These are phyloP conservation scores for Hypotaenidia philippensis DNA, from an alignment of 2,797 vertebrate genomes.

Conservation along the genomic window DNA sequence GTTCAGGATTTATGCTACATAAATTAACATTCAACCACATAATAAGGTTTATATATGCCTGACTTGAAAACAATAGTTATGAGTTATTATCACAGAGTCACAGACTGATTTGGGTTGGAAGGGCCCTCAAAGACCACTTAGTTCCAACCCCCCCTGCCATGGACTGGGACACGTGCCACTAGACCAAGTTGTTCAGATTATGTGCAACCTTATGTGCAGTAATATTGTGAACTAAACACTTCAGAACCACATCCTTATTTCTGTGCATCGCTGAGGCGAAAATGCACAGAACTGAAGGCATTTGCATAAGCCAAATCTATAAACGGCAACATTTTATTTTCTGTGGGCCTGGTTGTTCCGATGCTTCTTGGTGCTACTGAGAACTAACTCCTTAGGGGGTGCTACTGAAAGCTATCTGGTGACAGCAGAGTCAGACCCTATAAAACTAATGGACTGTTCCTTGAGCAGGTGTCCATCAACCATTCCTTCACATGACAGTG, in stretches of 20 bases:
- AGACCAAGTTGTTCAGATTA: no score
- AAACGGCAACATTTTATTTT: neutral
- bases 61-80: neutral
- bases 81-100: neutral
- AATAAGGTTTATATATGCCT: neutral
- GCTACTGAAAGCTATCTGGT: neutral
- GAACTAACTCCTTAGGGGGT: neutral
- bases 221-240: neutral
- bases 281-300: neutral
- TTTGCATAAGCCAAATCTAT: neutral
- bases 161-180: no score
- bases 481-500: neutral
- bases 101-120: no score
- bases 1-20: neutral
- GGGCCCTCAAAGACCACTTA: no score
- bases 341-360: neutral
- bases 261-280: neutral
- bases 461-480: neutral
- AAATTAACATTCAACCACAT: neutral
- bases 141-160: no score
- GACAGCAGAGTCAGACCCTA: neutral
- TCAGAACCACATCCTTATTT: neutral
- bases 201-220: neutral
- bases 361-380: neutral
- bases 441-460: neutral